phyloP scores from a whole-genome alignment of 2,797 vertebrate genomes.

The Rhynchotus rufescens region DNA sequence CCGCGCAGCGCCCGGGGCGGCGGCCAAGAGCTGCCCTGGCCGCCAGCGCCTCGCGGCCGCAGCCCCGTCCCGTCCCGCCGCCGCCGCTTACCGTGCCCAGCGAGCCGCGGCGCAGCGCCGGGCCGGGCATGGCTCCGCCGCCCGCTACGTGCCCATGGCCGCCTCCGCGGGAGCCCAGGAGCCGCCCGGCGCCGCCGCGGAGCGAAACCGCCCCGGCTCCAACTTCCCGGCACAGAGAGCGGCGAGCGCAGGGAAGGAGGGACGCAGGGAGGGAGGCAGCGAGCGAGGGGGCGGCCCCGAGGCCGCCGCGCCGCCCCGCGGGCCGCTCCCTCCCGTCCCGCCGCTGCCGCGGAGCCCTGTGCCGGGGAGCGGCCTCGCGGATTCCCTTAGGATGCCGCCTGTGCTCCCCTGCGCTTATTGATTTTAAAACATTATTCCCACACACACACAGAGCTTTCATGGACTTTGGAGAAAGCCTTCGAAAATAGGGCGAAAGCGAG shows the following conservation, averaged over 20 bases:
- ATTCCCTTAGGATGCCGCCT: too few relatives aligned
- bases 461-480: too few relatives aligned
- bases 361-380: too few relatives aligned
- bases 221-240: background rate
- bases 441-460: too few relatives aligned
- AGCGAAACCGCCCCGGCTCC: background rate
- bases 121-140: background rate
- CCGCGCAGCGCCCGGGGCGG: too few relatives aligned
- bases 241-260: background rate
- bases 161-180: background rate
- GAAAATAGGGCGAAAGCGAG: too few relatives aligned
- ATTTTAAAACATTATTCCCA: too few relatives aligned
- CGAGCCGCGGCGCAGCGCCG: background rate
- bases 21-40: too few relatives aligned
- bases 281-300: background rate
- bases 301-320: background rate
- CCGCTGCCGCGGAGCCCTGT: too few relatives aligned
- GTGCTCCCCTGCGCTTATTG: too few relatives aligned
- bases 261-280: background rate
- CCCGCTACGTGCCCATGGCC: slow-evolving; percentile 10
- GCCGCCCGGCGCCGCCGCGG: background rate
- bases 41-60: too few relatives aligned
- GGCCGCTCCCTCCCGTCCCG: too few relatives aligned
- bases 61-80: background rate
- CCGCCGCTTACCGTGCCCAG: slow-evolving; percentile 6